phyloP scores from a whole-genome alignment of 2,113 vertebrate species.

The Channa argus region DNA sequence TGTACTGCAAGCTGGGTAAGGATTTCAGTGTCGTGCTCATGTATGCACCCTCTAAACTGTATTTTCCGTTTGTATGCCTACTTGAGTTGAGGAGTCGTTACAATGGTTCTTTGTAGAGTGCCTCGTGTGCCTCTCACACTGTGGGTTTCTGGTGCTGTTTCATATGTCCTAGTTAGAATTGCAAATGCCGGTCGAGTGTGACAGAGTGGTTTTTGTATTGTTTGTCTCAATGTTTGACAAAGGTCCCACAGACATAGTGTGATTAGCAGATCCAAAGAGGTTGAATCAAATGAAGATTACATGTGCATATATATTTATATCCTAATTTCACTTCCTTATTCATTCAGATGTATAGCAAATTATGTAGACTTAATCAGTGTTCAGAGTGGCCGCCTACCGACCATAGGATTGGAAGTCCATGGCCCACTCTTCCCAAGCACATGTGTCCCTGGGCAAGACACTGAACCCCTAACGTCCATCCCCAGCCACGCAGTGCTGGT shows the following conservation, averaged over 20 bases:
- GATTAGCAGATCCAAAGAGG: conserved; percentile 64
- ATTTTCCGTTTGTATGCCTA: conserved; percentile 62
- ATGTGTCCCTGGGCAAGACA: too few relatives aligned
- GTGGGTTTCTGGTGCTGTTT: conserved; percentile 75
- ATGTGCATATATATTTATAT: conserved; percentile 44
- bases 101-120: conserved; percentile 75
- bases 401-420: too few relatives aligned
- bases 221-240: conserved; percentile 62
- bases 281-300: conserved; percentile 42
- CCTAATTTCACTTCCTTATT: not conserved
- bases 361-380: too few relatives aligned
- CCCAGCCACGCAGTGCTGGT: too few relatives aligned
- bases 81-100: conserved; percentile 65
- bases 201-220: conserved; percentile 77
- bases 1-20: conserved; percentile 14
- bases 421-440: too few relatives aligned
- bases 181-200: conserved; percentile 72
- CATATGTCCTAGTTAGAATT: conserved; percentile 74
- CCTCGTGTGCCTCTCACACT: conserved; percentile 61
- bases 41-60: conserved; percentile 59
- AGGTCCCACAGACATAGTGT: conserved; percentile 51
- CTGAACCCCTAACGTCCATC: too few relatives aligned
- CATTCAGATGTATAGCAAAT: too few relatives aligned
- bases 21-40: conserved; percentile 40
- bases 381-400: too few relatives aligned